Percentiles rank a stretch among this genome's conserved stretches.
Evolutionary conservation across 2,797 vertebrate genomes (phyloP).

Genomic region (Micrastur ruficollis): DNA sequence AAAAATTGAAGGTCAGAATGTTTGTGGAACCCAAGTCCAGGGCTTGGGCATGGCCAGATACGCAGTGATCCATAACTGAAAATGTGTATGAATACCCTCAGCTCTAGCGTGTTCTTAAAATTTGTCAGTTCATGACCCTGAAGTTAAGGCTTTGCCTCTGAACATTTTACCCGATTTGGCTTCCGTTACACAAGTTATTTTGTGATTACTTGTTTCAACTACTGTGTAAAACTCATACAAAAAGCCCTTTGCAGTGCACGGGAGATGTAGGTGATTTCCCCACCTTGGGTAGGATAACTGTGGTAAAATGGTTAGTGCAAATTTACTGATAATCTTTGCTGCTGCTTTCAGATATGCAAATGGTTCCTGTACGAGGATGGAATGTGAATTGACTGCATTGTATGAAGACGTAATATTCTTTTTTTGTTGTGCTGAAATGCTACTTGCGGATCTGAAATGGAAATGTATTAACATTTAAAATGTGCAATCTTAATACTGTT

Average conservation of each 20-base stretch:
- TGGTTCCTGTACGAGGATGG: neutral
- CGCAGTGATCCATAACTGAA: neutral
- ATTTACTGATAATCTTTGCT: neutral
- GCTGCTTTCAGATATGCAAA: neutral
- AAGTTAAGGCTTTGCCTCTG: neutral
- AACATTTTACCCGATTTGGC: neutral
- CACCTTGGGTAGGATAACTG: neutral
- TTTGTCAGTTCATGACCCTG: neutral
- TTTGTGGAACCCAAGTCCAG: neutral
- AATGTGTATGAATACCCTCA: neutral
- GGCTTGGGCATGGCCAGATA: neutral
- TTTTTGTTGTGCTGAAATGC: neutral
- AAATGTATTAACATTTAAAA: neutral
- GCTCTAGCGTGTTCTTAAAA: neutral
- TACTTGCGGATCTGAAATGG: neutral
- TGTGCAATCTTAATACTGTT: neutral
- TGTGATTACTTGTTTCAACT: neutral
- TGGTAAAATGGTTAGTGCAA: neutral
- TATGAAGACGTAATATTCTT: neutral
- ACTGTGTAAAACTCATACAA: neutral
- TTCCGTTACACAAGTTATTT: fast-evolving
- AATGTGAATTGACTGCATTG: neutral
- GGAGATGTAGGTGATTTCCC: neutral
- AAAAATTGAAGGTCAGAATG: neutral
- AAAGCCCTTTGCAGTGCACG: neutral